Percentiles rank a stretch among this genome's conserved stretches.
These are phyloP conservation scores for Hypomecis punctinalis DNA, from an alignment of 2,888 invertebrate species.

Conservation along the genomic window DNA sequence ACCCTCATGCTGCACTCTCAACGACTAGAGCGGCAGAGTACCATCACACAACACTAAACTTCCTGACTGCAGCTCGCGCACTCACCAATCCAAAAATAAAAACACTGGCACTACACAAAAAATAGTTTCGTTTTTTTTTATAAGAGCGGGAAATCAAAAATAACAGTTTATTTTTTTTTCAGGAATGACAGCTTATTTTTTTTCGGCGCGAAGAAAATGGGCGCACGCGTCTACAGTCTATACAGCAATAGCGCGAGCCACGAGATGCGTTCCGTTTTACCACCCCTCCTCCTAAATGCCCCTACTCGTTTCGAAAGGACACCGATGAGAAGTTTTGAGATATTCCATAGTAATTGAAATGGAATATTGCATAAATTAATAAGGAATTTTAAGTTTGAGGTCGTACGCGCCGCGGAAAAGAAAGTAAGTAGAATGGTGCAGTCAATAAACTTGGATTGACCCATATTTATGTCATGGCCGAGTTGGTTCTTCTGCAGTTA, in stretches of 20 bases:
- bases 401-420: slow-evolving; percentile 36
- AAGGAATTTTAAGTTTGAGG: slow-evolving; percentile 50
- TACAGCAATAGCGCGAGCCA: slow-evolving; percentile 69
- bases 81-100: slow-evolving; percentile 56
- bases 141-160: slow-evolving; percentile 48
- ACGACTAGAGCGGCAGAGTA: slow-evolving; percentile 75
- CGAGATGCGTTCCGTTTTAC: slow-evolving; percentile 75
- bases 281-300: slow-evolving; percentile 77
- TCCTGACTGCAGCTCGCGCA: slow-evolving; percentile 55
- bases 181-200: slow-evolving; percentile 11
- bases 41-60: slow-evolving; percentile 81
- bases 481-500: slow-evolving; percentile 36
- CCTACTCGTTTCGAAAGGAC: slow-evolving; percentile 82
- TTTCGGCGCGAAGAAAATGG: slow-evolving; percentile 61
- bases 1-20: slow-evolving; percentile 80
- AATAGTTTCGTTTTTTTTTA: slow-evolving; percentile 25
- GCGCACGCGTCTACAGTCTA: slow-evolving; percentile 68
- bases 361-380: slow-evolving; percentile 67
- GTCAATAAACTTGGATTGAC: slow-evolving; percentile 43
- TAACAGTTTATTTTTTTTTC: slow-evolving; percentile 48
- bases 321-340: slow-evolving; percentile 55
- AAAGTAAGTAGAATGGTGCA: slow-evolving; percentile 34
- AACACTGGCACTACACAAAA: slow-evolving; percentile 56
- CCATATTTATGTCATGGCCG: slow-evolving; percentile 45
- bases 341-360: slow-evolving; percentile 59